A percentile compares a stretch with the other conserved stretches of the same genome.
These are phyloP conservation scores for Bubo scandiacus DNA, from an alignment of 2,113 vertebrate genomes.

Conservation along the genomic window DNA sequence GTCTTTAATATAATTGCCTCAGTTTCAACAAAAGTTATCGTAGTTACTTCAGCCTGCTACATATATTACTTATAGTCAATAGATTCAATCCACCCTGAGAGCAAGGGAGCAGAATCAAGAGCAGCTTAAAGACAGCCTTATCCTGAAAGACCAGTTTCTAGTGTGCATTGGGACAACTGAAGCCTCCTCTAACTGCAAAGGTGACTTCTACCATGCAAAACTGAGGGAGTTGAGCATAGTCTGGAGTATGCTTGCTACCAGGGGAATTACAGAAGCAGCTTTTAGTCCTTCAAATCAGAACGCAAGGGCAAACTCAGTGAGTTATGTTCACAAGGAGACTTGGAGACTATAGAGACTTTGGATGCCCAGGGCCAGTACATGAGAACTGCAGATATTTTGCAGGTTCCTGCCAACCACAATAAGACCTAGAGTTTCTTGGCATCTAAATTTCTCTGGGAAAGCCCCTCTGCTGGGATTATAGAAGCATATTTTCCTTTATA, in stretches of 20 bases:
- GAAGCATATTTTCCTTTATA: neutral
- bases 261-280: neutral
- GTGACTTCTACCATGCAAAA: neutral
- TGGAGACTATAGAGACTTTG: neutral
- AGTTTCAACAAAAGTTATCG: neutral
- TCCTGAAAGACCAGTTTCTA: neutral
- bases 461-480: neutral
- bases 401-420: neutral
- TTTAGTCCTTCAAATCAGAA: neutral
- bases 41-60: neutral
- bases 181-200: neutral
- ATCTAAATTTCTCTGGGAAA: neutral
- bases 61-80: neutral
- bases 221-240: neutral
- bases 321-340: neutral
- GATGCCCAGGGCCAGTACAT: neutral
- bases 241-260: neutral
- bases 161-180: neutral
- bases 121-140: neutral
- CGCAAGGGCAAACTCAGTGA: neutral
- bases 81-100: neutral
- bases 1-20: neutral
- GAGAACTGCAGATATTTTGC: neutral
- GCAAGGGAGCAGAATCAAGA: neutral
- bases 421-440: neutral